Evolutionary conservation across 2,888 invertebrate species (phyloP), one percentile per base, ranked within the genome.

Genomic region (Pachymerium ferrugineum): DNA sequence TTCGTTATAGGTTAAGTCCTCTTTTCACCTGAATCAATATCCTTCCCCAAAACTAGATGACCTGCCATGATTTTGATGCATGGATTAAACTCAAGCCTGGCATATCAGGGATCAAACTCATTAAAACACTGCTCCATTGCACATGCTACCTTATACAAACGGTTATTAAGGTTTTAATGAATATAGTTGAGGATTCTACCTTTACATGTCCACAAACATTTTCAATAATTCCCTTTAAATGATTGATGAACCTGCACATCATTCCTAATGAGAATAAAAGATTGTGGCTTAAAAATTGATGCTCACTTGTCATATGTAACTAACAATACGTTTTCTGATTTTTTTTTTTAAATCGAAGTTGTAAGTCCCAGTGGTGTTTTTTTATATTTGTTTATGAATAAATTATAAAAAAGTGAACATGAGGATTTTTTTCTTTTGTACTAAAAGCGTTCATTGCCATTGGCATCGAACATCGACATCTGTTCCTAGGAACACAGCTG

Each of bases 221-320:
- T 16, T 54, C 47, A 1, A n/a, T 54, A 54, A 54, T 54, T 54
- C 19, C 19, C 47, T 1, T 22, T 54, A 54, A 47, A 54, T 54
- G 47, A 54, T 54, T 54, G 47, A 54, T 54, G 47, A 54, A 54
- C 47, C 10, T 54, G 47, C 47, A 12, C 47, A 54, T 54, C 47
- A 19, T 22, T 22, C 3, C 1, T 54, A 16, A 54, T 22, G 47
- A 54, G 47, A 54, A 54, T 54, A 38, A 38, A 38, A 38, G n/a
- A 14, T 38, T 38, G 38, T 12, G n/a, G 38, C 38, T 38, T 38
- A 38, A 38, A 38, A 38, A 38, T 38, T 38, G 16, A 38, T 38
- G 38, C 4, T 16, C 38, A 8, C 2, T 16, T 12, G 38, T 38
- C 14, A 38, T 38, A 38, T 38, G n/a, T 16, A 38, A 38, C 38